A percentile compares a stretch with the other conserved stretches of the same genome.
Evolutionary conservation across 2,888 invertebrate species (phyloP).

Genomic region (Pardosa pseudoannulata): DNA sequence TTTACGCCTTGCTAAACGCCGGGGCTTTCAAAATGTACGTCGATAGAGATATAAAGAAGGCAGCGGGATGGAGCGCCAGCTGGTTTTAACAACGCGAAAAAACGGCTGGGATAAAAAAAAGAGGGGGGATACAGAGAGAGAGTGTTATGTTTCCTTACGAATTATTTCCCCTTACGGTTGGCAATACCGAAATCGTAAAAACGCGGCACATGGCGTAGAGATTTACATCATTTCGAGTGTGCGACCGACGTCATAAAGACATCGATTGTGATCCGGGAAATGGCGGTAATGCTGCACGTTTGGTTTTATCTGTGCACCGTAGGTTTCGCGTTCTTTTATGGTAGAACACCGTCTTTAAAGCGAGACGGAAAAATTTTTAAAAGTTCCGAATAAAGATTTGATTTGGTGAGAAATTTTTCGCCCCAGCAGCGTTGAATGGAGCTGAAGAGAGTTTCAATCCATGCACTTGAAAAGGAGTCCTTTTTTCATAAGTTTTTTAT

Average conservation of each 20-base stretch:
- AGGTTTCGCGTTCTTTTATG: not conserved
- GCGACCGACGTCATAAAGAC: constrained; percentile 68
- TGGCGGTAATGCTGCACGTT: constrained; percentile 65
- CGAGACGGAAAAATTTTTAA: constrained; percentile 40
- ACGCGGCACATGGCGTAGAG: constrained; percentile 61
- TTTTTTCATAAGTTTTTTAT: not conserved
- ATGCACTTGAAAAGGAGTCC: not conserved
- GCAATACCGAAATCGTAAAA: constrained; percentile 69
- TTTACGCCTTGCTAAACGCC: constrained; percentile 68
- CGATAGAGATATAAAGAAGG: constrained; percentile 59
- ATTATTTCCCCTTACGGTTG: constrained; percentile 66
- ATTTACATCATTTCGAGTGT: constrained; percentile 69
- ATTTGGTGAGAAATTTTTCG: constrained; percentile 38
- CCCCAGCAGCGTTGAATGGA: not conserved
- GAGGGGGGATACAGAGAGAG: too few species aligned
- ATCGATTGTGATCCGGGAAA: constrained; percentile 66
- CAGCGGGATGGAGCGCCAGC: constrained; percentile 38
- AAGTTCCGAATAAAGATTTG: constrained; percentile 61
- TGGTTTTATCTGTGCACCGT: constrained; percentile 52
- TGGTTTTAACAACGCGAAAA: constrained; percentile 64
- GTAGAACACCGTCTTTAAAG: constrained; percentile 41
- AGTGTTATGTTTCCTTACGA: constrained; percentile 53
- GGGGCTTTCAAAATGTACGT: constrained; percentile 59
- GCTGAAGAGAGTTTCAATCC: constrained; percentile 10
- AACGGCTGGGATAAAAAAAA: constrained; percentile 13